Base-by-base conservation (phyloP, 2,797 vertebrate genomes). In the Gouania willdenowi region DNA sequence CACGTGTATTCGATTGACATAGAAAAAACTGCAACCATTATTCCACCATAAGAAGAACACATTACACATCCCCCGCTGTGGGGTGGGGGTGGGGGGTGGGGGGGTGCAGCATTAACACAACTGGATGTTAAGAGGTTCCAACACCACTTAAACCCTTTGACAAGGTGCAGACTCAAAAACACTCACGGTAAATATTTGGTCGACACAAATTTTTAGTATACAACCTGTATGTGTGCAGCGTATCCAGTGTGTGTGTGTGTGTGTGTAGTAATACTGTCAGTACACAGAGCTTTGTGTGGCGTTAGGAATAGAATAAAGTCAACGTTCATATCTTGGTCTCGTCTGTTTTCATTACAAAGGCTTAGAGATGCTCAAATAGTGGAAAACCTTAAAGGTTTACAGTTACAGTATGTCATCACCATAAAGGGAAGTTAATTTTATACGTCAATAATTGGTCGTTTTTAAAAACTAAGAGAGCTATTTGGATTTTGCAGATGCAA, bases 1-100 rank as follows among this genome's bases (percentile, higher is more conserved):
- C 48, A 86, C n/a, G n/a, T n/a, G n/a, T 48, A 67, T 73, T 41
- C 57, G 77, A 81, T 71, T 87, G 55, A 89, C 84, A 81, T 81
- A 88, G 77, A 79, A 87, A 81, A 50, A 86, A 85, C 49, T 70
- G 72, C 67, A 60, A 85, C 60, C 40, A 55, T 20, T n/a, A n/a
- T 65, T 74, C 77, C 45, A 89, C 81, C 67, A 77, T 32, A 78
- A 85, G 69, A 71, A n/a, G n/a, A n/a, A 74, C 52, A 55, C 71
- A 53, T 54, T 21, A 44, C 77, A 77, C 33, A 44, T 53, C 57
- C 79, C 4, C 27, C 26, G 5, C 7, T 1, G 52, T 53, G 77
- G n/a, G n/a, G n/a, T 35, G 28, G 3, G 22, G 36, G 41, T 37
- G 5, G 34, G 6, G 3, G 40, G 35, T 6, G 3, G 40, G 35